These are phyloP conservation scores for Cerceris rybyensis DNA, from an alignment of 2,888 invertebrate genomes.

Conservation along the genomic window DNA sequence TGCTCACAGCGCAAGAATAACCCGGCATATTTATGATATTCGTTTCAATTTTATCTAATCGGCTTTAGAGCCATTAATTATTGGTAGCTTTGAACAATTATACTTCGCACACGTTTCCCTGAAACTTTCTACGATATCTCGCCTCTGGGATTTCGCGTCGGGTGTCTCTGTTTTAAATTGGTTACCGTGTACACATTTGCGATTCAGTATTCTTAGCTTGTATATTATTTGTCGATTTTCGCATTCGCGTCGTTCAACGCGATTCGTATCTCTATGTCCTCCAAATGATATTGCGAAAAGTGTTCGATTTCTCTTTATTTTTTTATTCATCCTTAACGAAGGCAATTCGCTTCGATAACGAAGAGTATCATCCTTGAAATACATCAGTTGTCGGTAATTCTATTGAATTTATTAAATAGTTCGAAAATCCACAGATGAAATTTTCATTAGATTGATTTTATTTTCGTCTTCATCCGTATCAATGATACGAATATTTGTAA, in stretches of 20 bases:
- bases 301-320: neutral
- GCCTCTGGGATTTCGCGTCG: neutral
- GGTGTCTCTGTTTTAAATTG: neutral
- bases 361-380: too few species aligned
- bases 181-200: neutral
- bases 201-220: neutral
- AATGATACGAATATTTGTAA: too few species aligned
- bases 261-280: neutral
- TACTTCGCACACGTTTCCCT: constrained; percentile 59
- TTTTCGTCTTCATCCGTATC: too few species aligned
- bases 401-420: too few species aligned
- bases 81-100: constrained; percentile 73
- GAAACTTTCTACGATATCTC: constrained; percentile 56
- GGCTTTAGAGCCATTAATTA: constrained; percentile 70
- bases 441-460: too few species aligned
- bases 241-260: neutral
- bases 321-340: too few species aligned
- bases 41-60: constrained; percentile 71
- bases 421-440: too few species aligned
- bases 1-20: constrained; percentile 49
- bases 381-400: too few species aligned
- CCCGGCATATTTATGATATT: constrained; percentile 63
- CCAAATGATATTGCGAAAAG: neutral
- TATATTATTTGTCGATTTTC: neutral
- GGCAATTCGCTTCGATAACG: too few species aligned